Evolutionary conservation across 2,888 invertebrate species (phyloP), one percentile per base, ranked within the genome.

Genomic region (Agrochola lota): DNA sequence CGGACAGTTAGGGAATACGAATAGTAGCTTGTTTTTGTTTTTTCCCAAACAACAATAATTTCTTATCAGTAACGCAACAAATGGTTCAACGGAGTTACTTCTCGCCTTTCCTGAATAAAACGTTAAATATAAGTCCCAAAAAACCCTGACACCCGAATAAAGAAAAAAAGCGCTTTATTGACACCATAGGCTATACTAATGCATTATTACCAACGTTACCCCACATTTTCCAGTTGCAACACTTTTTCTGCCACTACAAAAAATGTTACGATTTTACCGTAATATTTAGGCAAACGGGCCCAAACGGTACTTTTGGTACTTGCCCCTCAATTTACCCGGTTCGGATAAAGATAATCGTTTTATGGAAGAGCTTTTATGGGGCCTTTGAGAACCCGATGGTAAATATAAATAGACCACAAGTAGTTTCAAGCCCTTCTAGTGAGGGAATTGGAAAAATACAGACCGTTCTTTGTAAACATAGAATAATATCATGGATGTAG

Each of bases 261-360:
- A 87, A 78, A 74, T 77, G 59, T 49, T 63, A 74, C 68, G 67
- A 75, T 85, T 77, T 73, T 23, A 55, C 70, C 49, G 35, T 63
- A 74, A 77, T 75, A 75, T 83, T 87, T 77, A 80, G 71, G 67
- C 43, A 64, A 78, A 76, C 71, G 69, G 64, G 67, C 26, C 68
- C 15, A 35, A 74, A 60, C 12, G 74, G 20, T 71, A 75, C 73
- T 71, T 76, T 64, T 46, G 71, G 68, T 71, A 62, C 70, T 74
- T 74, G 70, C 59, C 67, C 63, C 30, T 62, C 55, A 59, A 49
- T 85, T 75, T 68, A 35, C 75, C 12, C 35, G 26, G 40, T 86
- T 78, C 59, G 66, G 59, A 71, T 73, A 64, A 64, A 84, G 70
- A 85, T 85, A 71, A 84, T 83, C 64, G 64, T 70, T 83, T 85